phyloP scores from a whole-genome alignment of 2,113 vertebrate genomes.

The Silurus meridionalis region DNA sequence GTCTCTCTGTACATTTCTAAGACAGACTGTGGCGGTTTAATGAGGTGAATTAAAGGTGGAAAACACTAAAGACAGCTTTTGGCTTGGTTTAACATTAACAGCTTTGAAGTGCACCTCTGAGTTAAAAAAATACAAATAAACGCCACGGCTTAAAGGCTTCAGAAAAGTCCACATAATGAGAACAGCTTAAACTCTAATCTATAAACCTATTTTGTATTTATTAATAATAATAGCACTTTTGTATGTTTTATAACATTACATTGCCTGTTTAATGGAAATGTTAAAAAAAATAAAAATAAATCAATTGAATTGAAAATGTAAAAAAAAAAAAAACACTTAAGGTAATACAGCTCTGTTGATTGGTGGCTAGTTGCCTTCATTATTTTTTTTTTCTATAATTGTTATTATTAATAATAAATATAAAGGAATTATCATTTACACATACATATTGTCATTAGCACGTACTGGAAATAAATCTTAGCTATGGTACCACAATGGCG shows the following conservation, averaged over 20 bases:
- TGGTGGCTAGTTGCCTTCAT: neutral
- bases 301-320: neutral
- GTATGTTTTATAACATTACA: neutral
- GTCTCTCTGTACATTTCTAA: constrained; percentile 22
- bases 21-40: constrained; percentile 36
- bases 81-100: constrained; percentile 44
- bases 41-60: constrained; percentile 36
- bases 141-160: constrained; percentile 2
- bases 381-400: neutral
- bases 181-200: neutral
- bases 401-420: neutral
- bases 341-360: neutral
- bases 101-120: constrained; percentile 38
- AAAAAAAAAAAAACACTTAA: neutral
- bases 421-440: neutral
- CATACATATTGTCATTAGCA: neutral
- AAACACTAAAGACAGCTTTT: constrained; percentile 41
- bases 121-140: neutral
- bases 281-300: neutral
- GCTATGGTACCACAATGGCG: neutral
- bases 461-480: neutral
- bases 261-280: neutral
- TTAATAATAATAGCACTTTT: neutral
- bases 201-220: constrained; percentile 7
- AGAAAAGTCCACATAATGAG: constrained; percentile 39